Base-by-base conservation (phyloP, 2,113 vertebrate genomes). In the Alaudala cheleensis region DNA sequence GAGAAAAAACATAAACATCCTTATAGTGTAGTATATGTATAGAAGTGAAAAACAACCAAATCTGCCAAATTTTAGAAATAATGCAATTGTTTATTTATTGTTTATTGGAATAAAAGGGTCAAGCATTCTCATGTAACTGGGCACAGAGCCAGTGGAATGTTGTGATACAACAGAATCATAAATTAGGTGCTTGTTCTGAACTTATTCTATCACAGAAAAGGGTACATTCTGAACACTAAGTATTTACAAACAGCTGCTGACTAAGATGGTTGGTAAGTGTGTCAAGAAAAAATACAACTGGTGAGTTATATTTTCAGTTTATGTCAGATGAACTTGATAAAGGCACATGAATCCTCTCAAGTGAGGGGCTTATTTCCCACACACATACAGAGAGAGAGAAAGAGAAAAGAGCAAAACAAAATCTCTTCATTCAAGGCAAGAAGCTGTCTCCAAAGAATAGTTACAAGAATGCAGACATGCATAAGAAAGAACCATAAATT, bases 361-460 rank as follows among this genome's bases (percentile, higher is more conserved):
- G 71, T 12, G 71, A 53, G 37, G 25, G 40, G 6, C 24, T 92
- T 83, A 64, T 26, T 80, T 92, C 23, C 76, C 17, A 84, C 74
- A 81, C 50, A 66, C 26, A 58, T 11, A 53, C 31, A 80, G 31
- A 50, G 45, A 57, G 12, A 40, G 14, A 39, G 16, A 44, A 42
- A 56, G 49, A 81, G 6, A 25, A 56, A 53, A 81, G 6, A 25
- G 9, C 44, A 86, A 87, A 31, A 15, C 40, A 37, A 79, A 88
- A 86, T 76, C 71, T 81, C 60, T 81, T 92, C 42, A 77, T 86
- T 95, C 77, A 71, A 78, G 51, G 54, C 65, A 86, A 89, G 65
- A 97, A 61, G 33, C 70, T 88, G 69, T 94, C 73, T 92, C 86
- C 85, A 84, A 93, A 94, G 76, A 57, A 77, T 45, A 71, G 90